Evolutionary conservation across 2,113 vertebrate genomes (phyloP), one percentile per base, ranked within the genome.

Genomic region (Neopipo cinnamomea): DNA sequence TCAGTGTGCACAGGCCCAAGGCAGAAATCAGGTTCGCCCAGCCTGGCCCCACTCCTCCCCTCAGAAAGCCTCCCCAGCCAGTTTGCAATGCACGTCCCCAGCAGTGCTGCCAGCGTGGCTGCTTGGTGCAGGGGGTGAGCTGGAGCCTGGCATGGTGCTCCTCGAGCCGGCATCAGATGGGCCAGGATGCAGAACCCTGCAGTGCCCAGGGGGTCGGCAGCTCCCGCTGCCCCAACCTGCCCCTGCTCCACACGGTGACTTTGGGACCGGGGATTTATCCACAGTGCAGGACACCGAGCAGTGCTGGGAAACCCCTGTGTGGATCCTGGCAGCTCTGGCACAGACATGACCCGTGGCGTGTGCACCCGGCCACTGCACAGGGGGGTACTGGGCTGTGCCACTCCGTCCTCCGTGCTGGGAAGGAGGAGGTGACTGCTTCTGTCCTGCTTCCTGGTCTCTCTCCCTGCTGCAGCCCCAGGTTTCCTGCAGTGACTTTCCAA

Each of bases 271-370:
- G 33, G 47, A 7, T 88, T 46, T 37, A 24, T 47, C 47, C 7
- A 1, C 33, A 39, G 28, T 9, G 2, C 35, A 15, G 22, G 33
- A 22, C 65, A 90, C 0, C 3, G 72, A 86, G 59, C 12, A 11
- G 74, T 0, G 0, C 77, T 50, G 62, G 82, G 35, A 41, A 42
- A 66, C 19, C 31, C 7, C 19, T 0, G 0, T 4, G 10, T 5
- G 10, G 14, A 12, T 22, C 4, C 24, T 2, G 14, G 62, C 46
- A 41, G 39, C 39, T 35, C 66, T 2, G 8, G 25, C 33, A 46
- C 35, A 15, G 74, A 18, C 25, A 37, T 41, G 74, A 7, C 25
- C 67, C 0, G 2, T 2, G 9, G 15, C 55, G 22, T 1, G 4
- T 11, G 31, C 24, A 8, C 46, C 50, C 17, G 61, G 39, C 25